These are phyloP conservation scores for Charina bottae DNA, from an alignment of 2,113 vertebrate species.

Conservation along the genomic window DNA sequence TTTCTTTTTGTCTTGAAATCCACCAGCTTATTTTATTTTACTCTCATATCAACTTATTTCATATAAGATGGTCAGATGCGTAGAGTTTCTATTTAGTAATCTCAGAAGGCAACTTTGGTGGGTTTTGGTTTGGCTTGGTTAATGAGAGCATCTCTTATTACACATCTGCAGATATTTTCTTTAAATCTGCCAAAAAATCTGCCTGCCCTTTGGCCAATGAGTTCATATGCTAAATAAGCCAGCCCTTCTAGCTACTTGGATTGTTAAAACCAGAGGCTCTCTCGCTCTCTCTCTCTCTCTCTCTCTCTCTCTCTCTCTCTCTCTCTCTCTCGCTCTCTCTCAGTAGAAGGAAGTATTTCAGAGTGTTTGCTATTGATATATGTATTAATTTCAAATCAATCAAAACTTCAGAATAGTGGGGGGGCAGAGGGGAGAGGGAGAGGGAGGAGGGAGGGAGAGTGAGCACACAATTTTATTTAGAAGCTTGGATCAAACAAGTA, in stretches of 20 bases:
- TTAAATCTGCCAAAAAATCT: background rate
- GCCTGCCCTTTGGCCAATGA: background rate
- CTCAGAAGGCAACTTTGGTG: too few species aligned
- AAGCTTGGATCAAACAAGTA: too few species aligned
- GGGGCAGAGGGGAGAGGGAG: too few species aligned
- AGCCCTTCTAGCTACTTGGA: background rate
- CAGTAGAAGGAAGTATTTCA: conserved; percentile 21
- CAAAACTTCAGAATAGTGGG: conserved; percentile 1
- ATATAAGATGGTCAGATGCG: too few species aligned
- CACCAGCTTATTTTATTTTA: too few species aligned
- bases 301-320: too few species aligned
- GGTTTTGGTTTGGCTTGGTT: background rate
- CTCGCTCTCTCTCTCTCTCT: too few species aligned
- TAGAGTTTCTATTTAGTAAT: too few species aligned
- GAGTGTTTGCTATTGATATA: conserved; percentile 27
- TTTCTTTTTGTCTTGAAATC: too few species aligned
- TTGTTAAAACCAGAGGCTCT: background rate
- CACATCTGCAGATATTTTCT: background rate
- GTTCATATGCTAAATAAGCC: background rate
- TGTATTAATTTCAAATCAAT: conserved; percentile 17
- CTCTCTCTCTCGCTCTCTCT: too few species aligned
- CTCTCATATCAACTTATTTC: too few species aligned
- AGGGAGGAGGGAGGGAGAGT: background rate
- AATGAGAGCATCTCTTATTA: background rate
- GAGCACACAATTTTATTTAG: too few species aligned